Evolutionary conservation across 2,797 vertebrate species (phyloP).

Genomic region (Vespertilio murinus): DNA sequence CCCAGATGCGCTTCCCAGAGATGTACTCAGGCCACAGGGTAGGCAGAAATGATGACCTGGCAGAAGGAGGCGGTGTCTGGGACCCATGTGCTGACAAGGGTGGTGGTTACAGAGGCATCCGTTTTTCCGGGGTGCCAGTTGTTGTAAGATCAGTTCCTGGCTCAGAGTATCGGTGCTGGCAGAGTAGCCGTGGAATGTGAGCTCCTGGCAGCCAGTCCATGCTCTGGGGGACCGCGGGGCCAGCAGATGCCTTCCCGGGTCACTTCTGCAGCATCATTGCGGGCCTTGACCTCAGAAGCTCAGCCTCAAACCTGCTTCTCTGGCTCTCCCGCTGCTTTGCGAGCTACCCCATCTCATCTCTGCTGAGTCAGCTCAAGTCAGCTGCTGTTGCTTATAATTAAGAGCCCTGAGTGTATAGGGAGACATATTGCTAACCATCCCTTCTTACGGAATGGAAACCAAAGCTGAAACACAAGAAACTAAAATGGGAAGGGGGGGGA

Average conservation of each 20-base stretch:
- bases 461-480: slow-evolving; percentile 5
- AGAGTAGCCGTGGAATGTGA: neutral
- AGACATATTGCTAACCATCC: neutral
- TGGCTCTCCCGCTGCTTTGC: neutral
- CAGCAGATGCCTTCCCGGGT: neutral
- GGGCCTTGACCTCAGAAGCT: neutral
- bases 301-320: slow-evolving; percentile 8
- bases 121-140: neutral
- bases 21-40: neutral
- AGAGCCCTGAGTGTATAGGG: neutral
- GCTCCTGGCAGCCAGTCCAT: neutral
- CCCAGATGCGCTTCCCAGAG: neutral
- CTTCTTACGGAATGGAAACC: neutral
- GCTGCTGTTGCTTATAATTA: neutral
- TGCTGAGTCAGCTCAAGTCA: neutral
- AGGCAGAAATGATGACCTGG: slow-evolving; percentile 20
- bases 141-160: neutral
- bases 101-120: neutral
- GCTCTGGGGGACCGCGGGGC: neutral
- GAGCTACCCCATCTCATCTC: neutral
- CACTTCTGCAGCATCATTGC: neutral
- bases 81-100: neutral
- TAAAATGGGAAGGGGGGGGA: neutral
- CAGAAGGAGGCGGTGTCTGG: neutral
- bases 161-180: neutral